Base-by-base conservation (phyloP, 1,140 invertebrate species). In the Sycophaga agraensis region DNA sequence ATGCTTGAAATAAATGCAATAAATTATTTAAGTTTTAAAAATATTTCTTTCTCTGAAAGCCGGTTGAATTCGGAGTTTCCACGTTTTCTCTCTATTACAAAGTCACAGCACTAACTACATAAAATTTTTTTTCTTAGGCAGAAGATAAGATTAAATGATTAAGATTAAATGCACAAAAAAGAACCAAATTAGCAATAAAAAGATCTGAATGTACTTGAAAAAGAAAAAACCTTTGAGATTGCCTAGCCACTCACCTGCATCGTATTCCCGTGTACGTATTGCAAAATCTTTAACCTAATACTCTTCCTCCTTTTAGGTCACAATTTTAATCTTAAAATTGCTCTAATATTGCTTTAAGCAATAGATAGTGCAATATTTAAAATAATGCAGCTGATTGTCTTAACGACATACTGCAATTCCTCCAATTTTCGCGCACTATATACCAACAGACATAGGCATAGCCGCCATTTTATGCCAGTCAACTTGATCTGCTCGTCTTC, bases 181-280 rank as follows among this genome's bases (percentile, higher is more conserved):
- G 51, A 19, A 16, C 35, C 26, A 19, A 22, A 53, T 48, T 26
- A 55, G 35, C 11, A 2, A 19, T 1, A 17, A 37, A 26, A 60
- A 62, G 51, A 34, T 21, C 5, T 24, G 43, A 45, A 53, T 17
- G 0, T 48, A 21, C 35, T n/a, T 11, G 63, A 67, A 67, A 70
- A 61, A 58, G 45, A 63, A 57, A 56, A 67, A 69, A 62, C 62
- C 63, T 45, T 46, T 17, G 46, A 35, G 17, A 51, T n/a, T 46
- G 31, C 54, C 59, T 22, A 53, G 59, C 65, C 76, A 80, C 78
- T 80, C 77, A 80, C 78, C 78, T 80, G 77, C 78, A 80, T 80
- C 68, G 70, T 75, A 63, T 66, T 67, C 61, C 68, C 68, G 72
- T 76, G 69, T 78, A 77, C 77, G 78, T 75, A 77, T 78, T 74